Percentiles rank a stretch among this genome's conserved stretches.
These are phyloP conservation scores for Carpatolechia fugitivella DNA, from an alignment of 2,888 invertebrate species.

Conservation along the genomic window DNA sequence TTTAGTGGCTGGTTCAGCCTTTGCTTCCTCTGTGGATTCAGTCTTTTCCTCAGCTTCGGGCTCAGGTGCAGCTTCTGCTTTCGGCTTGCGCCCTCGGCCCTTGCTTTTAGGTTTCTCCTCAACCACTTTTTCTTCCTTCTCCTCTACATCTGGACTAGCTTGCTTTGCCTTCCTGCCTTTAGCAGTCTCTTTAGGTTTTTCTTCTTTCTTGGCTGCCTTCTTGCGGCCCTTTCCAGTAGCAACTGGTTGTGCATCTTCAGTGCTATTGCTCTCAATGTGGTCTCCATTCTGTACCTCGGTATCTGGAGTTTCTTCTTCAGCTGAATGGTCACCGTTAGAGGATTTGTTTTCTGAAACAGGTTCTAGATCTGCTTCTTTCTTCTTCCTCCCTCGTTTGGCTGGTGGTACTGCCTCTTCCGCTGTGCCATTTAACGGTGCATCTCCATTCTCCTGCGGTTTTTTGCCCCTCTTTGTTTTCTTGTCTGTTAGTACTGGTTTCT, in stretches of 20 bases:
- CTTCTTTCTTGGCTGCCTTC: slow-evolving; percentile 56
- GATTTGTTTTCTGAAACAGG: slow-evolving; percentile 36
- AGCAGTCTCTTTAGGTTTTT: slow-evolving; percentile 42
- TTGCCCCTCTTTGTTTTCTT: slow-evolving; percentile 56
- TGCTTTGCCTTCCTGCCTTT: slow-evolving; percentile 53
- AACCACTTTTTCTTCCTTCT: slow-evolving; percentile 26
- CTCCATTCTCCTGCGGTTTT: slow-evolving; percentile 42
- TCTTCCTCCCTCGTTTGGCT: slow-evolving; percentile 60
- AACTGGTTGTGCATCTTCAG: slow-evolving; percentile 31
- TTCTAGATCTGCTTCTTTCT: slow-evolving; percentile 39
- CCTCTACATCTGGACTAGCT: slow-evolving; percentile 33
- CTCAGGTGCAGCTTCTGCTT: slow-evolving; percentile 43
- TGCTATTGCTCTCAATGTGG: slow-evolving; percentile 9
- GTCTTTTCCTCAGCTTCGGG: slow-evolving; percentile 35
- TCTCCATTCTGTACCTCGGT: slow-evolving; percentile 29
- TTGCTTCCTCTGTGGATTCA: slow-evolving; percentile 40
- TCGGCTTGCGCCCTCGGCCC: slow-evolving; percentile 54
- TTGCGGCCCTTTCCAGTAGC: slow-evolving; percentile 51
- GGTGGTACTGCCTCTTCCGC: slow-evolving; percentile 45
- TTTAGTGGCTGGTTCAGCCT: slow-evolving; percentile 39
- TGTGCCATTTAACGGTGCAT: slow-evolving; percentile 37
- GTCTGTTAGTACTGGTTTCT: slow-evolving; percentile 32
- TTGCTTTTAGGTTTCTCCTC: slow-evolving; percentile 52
- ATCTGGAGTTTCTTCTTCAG: slow-evolving; percentile 45
- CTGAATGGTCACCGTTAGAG: slow-evolving; percentile 38